These are phyloP conservation scores for Crotalus viridis DNA, from an alignment of 2,113 vertebrate species.

Conservation along the genomic window DNA sequence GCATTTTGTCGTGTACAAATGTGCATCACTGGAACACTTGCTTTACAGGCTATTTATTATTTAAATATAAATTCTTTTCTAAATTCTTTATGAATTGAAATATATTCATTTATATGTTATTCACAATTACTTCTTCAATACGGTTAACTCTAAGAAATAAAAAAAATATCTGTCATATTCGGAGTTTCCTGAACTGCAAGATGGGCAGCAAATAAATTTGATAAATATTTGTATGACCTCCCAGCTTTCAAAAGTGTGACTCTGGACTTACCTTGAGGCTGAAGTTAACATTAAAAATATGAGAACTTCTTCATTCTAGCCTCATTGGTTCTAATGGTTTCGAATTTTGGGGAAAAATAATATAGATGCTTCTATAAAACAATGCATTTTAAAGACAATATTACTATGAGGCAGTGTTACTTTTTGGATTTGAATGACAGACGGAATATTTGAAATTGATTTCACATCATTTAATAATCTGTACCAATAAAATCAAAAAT, in stretches of 20 bases:
- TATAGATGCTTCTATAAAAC: background rate
- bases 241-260: background rate
- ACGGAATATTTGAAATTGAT: background rate
- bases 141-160: background rate
- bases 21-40: conserved; percentile 34
- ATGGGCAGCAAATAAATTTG: background rate
- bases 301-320: background rate
- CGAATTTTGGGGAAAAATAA: background rate
- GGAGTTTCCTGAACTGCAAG: background rate
- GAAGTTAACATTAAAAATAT: background rate
- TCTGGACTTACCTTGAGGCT: background rate
- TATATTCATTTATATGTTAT: conserved; percentile 35
- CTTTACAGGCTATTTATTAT: conserved; percentile 26
- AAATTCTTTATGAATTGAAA: conserved; percentile 32
- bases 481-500: background rate
- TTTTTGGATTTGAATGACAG: background rate
- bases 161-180: background rate
- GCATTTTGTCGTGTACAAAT: conserved; percentile 60
- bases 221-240: background rate
- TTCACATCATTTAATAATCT: background rate
- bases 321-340: background rate
- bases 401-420: background rate
- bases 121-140: background rate
- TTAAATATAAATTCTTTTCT: conserved; percentile 38
- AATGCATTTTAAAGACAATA: background rate